Conservation (phyloP, 2,888 invertebrate species). For the Podotricha telesiphe region DNA sequence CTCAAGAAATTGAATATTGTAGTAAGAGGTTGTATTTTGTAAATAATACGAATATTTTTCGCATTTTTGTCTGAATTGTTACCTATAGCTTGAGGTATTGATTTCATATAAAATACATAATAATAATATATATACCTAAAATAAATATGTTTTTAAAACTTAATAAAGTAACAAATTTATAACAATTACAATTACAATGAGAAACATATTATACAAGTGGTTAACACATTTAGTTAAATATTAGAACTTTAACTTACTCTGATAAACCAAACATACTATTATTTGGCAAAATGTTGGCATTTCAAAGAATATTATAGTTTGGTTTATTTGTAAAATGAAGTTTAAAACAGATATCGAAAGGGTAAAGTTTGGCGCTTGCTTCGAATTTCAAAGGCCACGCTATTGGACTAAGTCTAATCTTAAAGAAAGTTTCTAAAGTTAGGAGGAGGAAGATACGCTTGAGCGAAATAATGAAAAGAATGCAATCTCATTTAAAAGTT, state of each 20-base stretch:
- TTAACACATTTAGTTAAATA: not conserved
- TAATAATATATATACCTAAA: too few relatives aligned
- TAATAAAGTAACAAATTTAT: too few relatives aligned
- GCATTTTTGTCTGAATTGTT: not conserved
- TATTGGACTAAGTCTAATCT: conserved; percentile 37
- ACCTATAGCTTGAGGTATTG: not conserved
- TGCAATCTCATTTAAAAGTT: conserved; percentile 36
- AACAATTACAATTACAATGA: not conserved
- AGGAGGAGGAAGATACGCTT: conserved; percentile 24
- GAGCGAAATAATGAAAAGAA: conserved; percentile 38
- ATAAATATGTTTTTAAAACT: too few relatives aligned
- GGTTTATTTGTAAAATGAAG: conserved; percentile 31
- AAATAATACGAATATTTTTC: not conserved
- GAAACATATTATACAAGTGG: not conserved
- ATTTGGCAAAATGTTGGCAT: conserved; percentile 18
- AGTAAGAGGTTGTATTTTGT: too few relatives aligned
- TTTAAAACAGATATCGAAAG: conserved; percentile 33
- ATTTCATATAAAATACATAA: too few relatives aligned
- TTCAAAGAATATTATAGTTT: conserved; percentile 10
- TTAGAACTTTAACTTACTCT: not conserved
- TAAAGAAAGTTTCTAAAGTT: conserved; percentile 35
- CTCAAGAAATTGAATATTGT: not conserved
- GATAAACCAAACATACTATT: not conserved
- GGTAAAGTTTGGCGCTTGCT: conserved; percentile 37
- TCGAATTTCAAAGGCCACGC: conserved; percentile 35